phyloP scores from a whole-genome alignment of 2,888 invertebrate genomes.

The Protonemura montana region DNA sequence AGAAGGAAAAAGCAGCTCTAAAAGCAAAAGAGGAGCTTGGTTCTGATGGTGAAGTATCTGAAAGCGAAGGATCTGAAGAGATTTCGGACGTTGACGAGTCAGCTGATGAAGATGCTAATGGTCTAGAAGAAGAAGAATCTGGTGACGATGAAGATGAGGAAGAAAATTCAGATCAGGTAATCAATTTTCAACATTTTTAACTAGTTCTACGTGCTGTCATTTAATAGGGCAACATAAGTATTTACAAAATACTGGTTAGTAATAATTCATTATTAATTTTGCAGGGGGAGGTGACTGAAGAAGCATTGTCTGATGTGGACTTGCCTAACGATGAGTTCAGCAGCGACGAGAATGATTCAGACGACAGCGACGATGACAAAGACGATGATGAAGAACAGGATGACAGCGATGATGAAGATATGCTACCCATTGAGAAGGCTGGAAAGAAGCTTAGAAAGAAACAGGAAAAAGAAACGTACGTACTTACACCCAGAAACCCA shows the following conservation, averaged over 20 bases:
- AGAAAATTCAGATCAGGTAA: conserved; percentile 41
- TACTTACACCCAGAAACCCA: too few species aligned
- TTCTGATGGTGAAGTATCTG: conserved; percentile 53
- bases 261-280: not conserved
- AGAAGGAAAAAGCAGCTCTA: conserved; percentile 44
- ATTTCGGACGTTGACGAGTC: conserved; percentile 56
- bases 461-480: conserved; percentile 69
- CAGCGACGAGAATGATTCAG: conserved; percentile 55
- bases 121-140: conserved; percentile 44
- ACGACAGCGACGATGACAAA: conserved; percentile 59
- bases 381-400: conserved; percentile 55
- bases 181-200: too few species aligned
- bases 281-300: conserved; percentile 51
- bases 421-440: conserved; percentile 86
- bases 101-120: conserved; percentile 48
- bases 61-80: conserved; percentile 54
- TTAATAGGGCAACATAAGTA: too few species aligned
- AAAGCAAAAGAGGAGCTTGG: conserved; percentile 42
- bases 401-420: conserved; percentile 68
- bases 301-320: conserved; percentile 48
- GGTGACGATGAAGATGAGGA: conserved; percentile 45
- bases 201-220: too few species aligned
- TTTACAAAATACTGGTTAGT: too few species aligned
- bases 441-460: conserved; percentile 79
- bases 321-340: conserved; percentile 46